Evolutionary conservation across 2,888 invertebrate genomes (phyloP), one percentile per base, ranked within the genome.

Genomic region (Cybosia mesomella): DNA sequence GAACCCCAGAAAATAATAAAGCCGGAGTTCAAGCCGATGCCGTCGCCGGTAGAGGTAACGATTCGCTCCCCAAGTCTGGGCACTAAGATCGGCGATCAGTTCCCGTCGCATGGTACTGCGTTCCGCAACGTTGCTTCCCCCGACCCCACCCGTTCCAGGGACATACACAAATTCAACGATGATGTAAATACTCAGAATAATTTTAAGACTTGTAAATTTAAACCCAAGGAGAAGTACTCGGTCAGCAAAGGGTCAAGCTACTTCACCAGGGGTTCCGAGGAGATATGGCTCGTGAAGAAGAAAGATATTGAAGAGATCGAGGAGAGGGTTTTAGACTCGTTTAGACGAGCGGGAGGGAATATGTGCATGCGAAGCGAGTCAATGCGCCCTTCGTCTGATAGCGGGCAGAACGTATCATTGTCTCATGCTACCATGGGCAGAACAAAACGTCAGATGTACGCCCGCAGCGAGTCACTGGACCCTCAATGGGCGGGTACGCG

Each of bases 211-310:
- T 93, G 93, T 84, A 94, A 94, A 82, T 78, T 89, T 43, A 92
- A 92, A 82, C 88, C 83, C 58, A 92, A 92, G 72, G 91, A 93
- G 71, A 91, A 92, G 76, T 90, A 91, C 71, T 92, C 92, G 21
- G 92, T 93, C 28, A 92, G 92, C 76, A 94, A 94, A 74, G 94
- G 94, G 0, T 93, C 94, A 32, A 93, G 93, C 71, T 95, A 94
- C 83, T 94, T 93, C 84, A 93, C 93, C 1, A 85, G 95, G 59
- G 95, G 95, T 18, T 92, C 95, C 0, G 95, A 95, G 69, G 95
- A 95, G 79, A 95, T 95, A 58, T 95, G 95, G 95, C 85, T 95
- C 55, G 95, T 95, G n/a, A 95, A 95, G 83, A 95, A 95, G 82
- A 95, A 94, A 76, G 95, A 95, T 58, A 95, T 95, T 1, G 94